Evolutionary conservation across 2,113 vertebrate species (phyloP).

Genomic region (Ciconia boyciana): DNA sequence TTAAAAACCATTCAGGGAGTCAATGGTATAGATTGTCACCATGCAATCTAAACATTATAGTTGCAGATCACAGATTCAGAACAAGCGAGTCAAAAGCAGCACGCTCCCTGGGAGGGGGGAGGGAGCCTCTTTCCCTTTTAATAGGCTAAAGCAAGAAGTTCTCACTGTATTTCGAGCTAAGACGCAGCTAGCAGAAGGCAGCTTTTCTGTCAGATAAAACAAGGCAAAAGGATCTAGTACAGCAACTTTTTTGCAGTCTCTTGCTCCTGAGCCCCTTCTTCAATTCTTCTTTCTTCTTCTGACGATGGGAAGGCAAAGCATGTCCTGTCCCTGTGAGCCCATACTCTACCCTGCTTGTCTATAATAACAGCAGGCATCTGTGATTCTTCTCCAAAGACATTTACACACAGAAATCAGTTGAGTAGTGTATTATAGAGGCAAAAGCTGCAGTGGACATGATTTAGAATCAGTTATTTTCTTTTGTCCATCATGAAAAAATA

Average conservation of each 20-base stretch:
- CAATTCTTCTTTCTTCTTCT: neutral
- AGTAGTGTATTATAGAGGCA: neutral
- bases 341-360: neutral
- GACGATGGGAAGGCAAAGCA: neutral
- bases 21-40: neutral
- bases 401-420: neutral
- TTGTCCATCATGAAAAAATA: neutral
- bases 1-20: neutral
- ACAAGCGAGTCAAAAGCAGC: accelerated
- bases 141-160: neutral
- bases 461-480: neutral
- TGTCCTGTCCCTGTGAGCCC: accelerated
- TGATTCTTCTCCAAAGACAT: neutral
- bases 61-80: neutral
- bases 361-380: neutral
- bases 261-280: neutral
- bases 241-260: neutral
- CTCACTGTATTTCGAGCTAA: neutral
- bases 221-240: neutral
- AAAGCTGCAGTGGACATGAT: neutral
- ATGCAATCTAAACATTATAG: neutral
- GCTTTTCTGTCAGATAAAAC: neutral
- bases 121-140: neutral
- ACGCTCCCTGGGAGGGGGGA: neutral
- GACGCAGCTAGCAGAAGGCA: neutral